Evolutionary conservation across 2,888 invertebrate species (phyloP).

Genomic region (Dasysyrphus tricinctus): DNA sequence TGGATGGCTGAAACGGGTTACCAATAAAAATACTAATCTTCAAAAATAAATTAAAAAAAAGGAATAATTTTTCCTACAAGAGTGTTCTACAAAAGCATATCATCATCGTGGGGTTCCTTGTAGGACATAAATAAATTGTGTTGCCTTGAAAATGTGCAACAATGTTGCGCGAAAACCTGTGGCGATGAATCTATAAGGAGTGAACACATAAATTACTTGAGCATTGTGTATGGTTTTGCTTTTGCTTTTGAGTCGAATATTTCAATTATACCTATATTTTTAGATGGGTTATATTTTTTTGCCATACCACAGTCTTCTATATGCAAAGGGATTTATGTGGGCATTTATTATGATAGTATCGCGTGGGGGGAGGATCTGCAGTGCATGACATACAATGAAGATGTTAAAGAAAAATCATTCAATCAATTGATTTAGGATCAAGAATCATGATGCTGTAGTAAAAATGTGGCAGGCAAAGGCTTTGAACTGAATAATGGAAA

Average conservation of each 20-base stretch:
- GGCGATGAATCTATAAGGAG: slow-evolving; percentile 39
- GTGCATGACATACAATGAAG: slow-evolving; percentile 1
- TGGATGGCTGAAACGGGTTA: slow-evolving; percentile 2
- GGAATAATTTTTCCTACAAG: background rate
- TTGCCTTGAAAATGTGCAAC: slow-evolving; percentile 53
- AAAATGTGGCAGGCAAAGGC: background rate
- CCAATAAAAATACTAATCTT: slow-evolving; percentile 22
- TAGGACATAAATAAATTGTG: slow-evolving; percentile 55
- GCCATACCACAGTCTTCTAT: background rate
- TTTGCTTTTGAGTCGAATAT: slow-evolving; percentile 22
- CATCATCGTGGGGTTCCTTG: slow-evolving; percentile 56
- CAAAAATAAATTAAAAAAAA: background rate
- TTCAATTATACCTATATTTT: slow-evolving; percentile 1
- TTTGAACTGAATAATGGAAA: background rate
- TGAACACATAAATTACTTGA: slow-evolving; percentile 51
- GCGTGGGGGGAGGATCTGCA: slow-evolving; percentile 6
- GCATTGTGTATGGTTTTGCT: slow-evolving; percentile 47
- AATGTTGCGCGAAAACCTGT: slow-evolving; percentile 59
- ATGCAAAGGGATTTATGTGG: slow-evolving; percentile 4
- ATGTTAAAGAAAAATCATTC: slow-evolving; percentile 3
- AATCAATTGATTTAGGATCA: slow-evolving; percentile 8
- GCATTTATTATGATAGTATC: background rate
- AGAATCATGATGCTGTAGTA: slow-evolving; percentile 4
- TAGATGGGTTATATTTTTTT: background rate
- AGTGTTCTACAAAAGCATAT: slow-evolving; percentile 18